Conservation (phyloP, 2,113 vertebrate genomes). For the Onychostruthus taczanowskii region DNA sequence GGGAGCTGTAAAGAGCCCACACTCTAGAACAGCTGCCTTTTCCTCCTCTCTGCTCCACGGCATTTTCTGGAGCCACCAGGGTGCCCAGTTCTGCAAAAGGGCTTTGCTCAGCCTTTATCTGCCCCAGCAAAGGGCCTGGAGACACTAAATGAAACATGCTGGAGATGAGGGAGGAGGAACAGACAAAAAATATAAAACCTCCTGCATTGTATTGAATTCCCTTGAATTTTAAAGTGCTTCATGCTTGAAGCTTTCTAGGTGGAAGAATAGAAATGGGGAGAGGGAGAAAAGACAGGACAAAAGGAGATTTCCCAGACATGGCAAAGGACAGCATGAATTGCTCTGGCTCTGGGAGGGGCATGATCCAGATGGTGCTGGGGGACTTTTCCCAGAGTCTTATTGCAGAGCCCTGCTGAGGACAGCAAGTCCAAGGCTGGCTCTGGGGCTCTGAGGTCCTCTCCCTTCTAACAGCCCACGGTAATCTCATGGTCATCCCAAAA, state of each 20-base stretch:
- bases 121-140: background rate
- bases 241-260: background rate
- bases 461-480: rapidly evolving
- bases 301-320: background rate
- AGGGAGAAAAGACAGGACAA: background rate
- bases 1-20: background rate
- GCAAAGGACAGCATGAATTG: background rate
- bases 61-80: background rate
- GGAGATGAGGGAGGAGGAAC: slow-evolving; percentile 25
- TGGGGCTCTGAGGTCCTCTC: background rate
- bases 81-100: background rate
- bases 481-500: background rate
- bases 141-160: background rate
- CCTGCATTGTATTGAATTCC: background rate
- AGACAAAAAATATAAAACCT: background rate
- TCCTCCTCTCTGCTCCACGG: background rate
- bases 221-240: background rate
- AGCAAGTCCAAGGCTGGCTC: background rate
- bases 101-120: background rate
- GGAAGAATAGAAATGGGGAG: background rate
- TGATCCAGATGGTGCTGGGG: background rate
- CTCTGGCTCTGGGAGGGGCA: background rate
- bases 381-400: background rate
- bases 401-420: background rate
- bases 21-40: background rate